Evolutionary conservation across 2,113 vertebrate genomes (phyloP).

Genomic region (Platanista minor): DNA sequence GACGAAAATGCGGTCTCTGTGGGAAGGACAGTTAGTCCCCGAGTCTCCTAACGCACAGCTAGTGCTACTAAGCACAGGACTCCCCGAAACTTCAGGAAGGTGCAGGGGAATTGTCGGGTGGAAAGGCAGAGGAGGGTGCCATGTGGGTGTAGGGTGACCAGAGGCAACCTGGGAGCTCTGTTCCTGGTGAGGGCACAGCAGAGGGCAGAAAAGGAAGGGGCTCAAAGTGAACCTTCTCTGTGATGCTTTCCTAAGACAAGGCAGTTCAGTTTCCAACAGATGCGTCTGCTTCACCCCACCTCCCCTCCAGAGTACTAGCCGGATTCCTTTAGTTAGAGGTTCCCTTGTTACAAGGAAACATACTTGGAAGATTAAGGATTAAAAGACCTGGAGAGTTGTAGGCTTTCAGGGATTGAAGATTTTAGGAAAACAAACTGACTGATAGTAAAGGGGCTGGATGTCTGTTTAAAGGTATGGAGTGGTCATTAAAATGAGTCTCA

Average conservation of each 20-base stretch:
- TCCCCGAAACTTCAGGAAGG: not conserved
- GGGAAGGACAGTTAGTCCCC: not conserved
- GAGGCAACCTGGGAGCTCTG: not conserved
- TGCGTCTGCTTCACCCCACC: rapidly evolving
- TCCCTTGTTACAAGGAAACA: not conserved
- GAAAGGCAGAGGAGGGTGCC: not conserved
- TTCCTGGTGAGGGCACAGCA: not conserved
- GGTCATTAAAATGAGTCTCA: not conserved
- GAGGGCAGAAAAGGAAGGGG: not conserved
- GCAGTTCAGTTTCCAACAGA: not conserved
- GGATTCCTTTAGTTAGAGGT: not conserved
- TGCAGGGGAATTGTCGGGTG: not conserved
- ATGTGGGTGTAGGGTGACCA: not conserved
- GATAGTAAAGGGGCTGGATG: not conserved
- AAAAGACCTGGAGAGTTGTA: not conserved
- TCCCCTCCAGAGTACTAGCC: not conserved
- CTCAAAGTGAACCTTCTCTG: not conserved
- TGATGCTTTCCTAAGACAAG: not conserved
- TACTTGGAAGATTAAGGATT: not conserved
- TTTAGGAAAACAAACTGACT: not conserved
- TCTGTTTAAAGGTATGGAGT: not conserved
- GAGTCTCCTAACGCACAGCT: not conserved
- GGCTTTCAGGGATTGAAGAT: not conserved
- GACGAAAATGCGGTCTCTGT: not conserved
- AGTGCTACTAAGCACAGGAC: not conserved